Evolutionary conservation across 2,888 invertebrate genomes (phyloP).

Genomic region (Drosophila stalkeri): DNA sequence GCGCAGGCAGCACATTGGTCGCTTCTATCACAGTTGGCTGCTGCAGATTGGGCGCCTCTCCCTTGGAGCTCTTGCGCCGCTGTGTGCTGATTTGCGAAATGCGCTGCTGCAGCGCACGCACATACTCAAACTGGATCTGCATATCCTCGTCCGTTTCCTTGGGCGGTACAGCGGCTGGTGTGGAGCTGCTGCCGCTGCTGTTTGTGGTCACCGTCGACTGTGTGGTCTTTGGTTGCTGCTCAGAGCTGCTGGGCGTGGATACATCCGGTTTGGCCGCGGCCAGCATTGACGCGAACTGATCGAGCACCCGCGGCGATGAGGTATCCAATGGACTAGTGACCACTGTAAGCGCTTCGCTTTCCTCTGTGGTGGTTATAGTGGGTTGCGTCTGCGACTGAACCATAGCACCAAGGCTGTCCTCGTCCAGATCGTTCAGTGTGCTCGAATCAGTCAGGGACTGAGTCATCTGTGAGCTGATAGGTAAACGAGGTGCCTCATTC

Average conservation of each 20-base stretch:
- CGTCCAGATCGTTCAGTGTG: slow-evolving; percentile 86
- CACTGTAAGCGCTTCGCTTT: slow-evolving; percentile 87
- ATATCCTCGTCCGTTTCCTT: slow-evolving; percentile 64
- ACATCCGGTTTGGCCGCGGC: slow-evolving; percentile 56
- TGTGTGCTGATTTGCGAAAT: slow-evolving; percentile 89
- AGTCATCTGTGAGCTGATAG: slow-evolving; percentile 61
- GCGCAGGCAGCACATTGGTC: slow-evolving; percentile 26
- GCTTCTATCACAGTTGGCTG: slow-evolving; percentile 83
- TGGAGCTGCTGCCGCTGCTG: slow-evolving; percentile 57
- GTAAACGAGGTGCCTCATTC: slow-evolving; percentile 80
- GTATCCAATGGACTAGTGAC: slow-evolving; percentile 86
- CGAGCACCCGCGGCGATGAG: slow-evolving; percentile 77
- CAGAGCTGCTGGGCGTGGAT: slow-evolving; percentile 83
- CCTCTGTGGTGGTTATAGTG: slow-evolving; percentile 86
- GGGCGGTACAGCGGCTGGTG: slow-evolving; percentile 27
- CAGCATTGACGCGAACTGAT: slow-evolving; percentile 65
- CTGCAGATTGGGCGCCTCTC: slow-evolving; percentile 76
- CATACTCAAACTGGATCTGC: slow-evolving; percentile 86
- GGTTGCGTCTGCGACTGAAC: slow-evolving; percentile 83
- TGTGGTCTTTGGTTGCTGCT: slow-evolving; percentile 83
- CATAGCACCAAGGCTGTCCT: slow-evolving; percentile 87
- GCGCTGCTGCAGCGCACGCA: slow-evolving; percentile 88
- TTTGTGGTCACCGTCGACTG: slow-evolving; percentile 74
- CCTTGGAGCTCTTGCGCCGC: slow-evolving; percentile 86
- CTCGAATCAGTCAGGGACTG: slow-evolving; percentile 81